Percentiles rank a stretch among this genome's conserved stretches.
Evolutionary conservation across 2,888 invertebrate species (phyloP).

Genomic region (Drepanosiphum platanoidis): DNA sequence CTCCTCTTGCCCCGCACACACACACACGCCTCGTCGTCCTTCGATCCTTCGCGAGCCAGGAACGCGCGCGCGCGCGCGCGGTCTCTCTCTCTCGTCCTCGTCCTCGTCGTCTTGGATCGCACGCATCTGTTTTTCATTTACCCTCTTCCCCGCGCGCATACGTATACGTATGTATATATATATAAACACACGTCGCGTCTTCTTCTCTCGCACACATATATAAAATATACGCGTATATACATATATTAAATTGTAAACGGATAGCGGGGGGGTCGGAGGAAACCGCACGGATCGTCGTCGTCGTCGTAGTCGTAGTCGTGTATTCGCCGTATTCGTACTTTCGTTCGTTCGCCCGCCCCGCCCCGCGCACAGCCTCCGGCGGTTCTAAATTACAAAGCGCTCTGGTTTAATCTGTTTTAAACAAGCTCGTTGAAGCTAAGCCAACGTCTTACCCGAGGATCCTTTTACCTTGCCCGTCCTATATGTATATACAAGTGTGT

Average conservation of each 20-base stretch:
- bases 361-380: not conserved
- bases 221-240: not conserved
- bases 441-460: slow-evolving; percentile 59
- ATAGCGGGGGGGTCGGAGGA: not conserved
- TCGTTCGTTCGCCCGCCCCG: not conserved
- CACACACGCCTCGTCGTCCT: not conserved
- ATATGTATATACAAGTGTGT: not conserved
- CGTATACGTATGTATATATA: not conserved
- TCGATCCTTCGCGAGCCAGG: not conserved
- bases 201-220: not conserved
- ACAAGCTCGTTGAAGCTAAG: slow-evolving; percentile 59
- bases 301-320: not conserved
- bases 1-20: not conserved
- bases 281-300: not conserved
- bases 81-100: not conserved
- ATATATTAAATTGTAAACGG: not conserved
- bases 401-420: slow-evolving; percentile 61
- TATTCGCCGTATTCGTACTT: slow-evolving; percentile 21
- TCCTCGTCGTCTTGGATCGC: slow-evolving; percentile 34
- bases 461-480: slow-evolving; percentile 54
- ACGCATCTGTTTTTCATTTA: slow-evolving; percentile 22
- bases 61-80: not conserved
- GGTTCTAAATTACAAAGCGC: slow-evolving; percentile 59
- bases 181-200: not conserved
- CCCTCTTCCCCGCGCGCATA: not conserved